These are phyloP conservation scores for Crotalus helleri DNA, from an alignment of 2,113 vertebrate species.

Conservation along the genomic window DNA sequence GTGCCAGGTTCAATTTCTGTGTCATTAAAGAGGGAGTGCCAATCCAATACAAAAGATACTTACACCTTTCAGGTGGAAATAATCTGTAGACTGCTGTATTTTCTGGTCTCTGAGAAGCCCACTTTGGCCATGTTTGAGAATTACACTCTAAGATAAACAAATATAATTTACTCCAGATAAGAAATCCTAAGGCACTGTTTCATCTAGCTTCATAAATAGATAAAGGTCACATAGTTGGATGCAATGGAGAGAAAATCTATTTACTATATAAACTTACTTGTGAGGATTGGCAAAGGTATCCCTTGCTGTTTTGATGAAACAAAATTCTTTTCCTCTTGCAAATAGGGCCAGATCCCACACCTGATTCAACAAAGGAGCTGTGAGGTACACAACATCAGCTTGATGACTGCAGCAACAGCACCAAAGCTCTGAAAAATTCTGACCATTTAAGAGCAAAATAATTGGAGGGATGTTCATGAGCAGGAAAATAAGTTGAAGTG, in stretches of 20 bases:
- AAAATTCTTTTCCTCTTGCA: background rate
- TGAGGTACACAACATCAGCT: background rate
- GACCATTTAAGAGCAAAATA: background rate
- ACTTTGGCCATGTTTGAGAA: background rate
- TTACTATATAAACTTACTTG: constrained; percentile 3
- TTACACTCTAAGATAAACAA: background rate
- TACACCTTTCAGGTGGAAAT: background rate
- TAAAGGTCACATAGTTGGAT: constrained; percentile 22
- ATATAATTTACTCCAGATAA: background rate
- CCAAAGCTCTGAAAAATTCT: background rate
- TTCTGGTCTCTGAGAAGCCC: background rate
- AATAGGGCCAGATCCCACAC: background rate
- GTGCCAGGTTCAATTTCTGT: background rate
- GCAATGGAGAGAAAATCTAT: constrained; percentile 4
- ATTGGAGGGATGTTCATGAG: background rate
- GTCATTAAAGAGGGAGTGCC: background rate
- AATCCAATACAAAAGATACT: background rate
- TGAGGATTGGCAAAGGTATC: background rate
- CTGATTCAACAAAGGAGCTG: constrained; percentile 15
- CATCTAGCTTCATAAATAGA: background rate
- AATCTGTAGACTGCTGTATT: background rate
- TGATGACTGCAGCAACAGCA: background rate
- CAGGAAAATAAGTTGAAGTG: background rate
- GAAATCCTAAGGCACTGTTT: background rate
- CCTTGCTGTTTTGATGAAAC: background rate